phyloP scores from a whole-genome alignment of 2,888 invertebrate genomes.

The Teleogryllus oceanicus region DNA sequence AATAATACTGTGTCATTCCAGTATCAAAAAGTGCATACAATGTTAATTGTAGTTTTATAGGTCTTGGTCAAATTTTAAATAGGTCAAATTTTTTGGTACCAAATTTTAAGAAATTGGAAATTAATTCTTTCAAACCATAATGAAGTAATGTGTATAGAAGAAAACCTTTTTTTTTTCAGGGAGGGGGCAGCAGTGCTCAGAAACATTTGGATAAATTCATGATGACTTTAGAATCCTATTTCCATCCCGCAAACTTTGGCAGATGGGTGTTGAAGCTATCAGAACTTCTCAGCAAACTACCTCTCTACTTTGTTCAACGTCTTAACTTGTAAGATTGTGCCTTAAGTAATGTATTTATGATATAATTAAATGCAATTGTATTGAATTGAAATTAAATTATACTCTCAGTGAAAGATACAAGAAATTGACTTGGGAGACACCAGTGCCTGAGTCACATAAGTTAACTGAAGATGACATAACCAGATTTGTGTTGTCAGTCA shows the following conservation, averaged over 20 bases:
- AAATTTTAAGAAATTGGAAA: too few relatives aligned
- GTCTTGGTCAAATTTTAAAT: too few relatives aligned
- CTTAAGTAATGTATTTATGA: neutral
- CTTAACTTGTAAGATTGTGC: constrained; percentile 48
- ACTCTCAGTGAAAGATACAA: constrained; percentile 61
- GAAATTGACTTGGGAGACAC: constrained; percentile 63
- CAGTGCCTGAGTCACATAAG: constrained; percentile 63
- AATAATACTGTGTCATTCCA: too few relatives aligned
- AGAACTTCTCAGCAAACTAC: constrained; percentile 65
- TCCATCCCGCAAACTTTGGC: constrained; percentile 85
- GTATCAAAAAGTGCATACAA: too few relatives aligned
- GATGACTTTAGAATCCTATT: constrained; percentile 78
- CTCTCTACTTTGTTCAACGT: constrained; percentile 62
- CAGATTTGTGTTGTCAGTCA: constrained; percentile 71
- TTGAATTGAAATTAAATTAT: constrained; percentile 22
- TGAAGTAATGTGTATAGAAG: neutral
- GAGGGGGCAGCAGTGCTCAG: constrained; percentile 64
- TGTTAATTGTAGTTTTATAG: too few relatives aligned
- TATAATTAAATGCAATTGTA: neutral
- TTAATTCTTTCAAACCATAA: too few relatives aligned
- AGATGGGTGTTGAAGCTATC: constrained; percentile 69
- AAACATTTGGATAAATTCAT: constrained; percentile 75
- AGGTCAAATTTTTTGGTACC: too few relatives aligned
- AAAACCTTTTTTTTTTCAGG: constrained; percentile 52
- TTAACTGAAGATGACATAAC: constrained; percentile 78